Percentiles rank a stretch among this genome's conserved stretches.
Evolutionary conservation across 1,140 invertebrate species (phyloP).

Genomic region (Eriocheir sinensis): DNA sequence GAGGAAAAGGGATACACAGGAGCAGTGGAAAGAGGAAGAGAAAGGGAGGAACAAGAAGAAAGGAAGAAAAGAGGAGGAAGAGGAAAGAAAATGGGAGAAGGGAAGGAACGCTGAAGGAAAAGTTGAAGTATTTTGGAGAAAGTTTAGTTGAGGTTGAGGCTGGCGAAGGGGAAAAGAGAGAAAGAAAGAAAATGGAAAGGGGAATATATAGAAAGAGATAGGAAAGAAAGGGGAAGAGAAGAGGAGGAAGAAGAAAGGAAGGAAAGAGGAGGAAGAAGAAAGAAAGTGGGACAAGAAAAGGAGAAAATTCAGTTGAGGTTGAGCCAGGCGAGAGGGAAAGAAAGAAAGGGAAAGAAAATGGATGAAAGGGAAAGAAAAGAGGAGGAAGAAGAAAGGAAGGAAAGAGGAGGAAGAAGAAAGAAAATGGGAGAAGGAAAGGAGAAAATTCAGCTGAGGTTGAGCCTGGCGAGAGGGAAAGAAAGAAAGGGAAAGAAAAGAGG

Average conservation of each 20-base stretch:
- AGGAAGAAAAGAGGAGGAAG: not conserved
- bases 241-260: conserved; percentile 41
- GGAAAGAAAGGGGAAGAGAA: conserved; percentile 42
- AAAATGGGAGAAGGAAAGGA: not conserved
- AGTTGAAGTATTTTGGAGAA: not conserved
- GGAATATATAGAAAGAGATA: too few relatives aligned
- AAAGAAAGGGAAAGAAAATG: conserved; percentile 38
- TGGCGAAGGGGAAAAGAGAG: not conserved
- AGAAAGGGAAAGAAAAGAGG: not conserved
- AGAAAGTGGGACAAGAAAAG: not conserved
- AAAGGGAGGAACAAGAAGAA: not conserved
- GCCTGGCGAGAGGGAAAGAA: not conserved
- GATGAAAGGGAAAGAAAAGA: conserved; percentile 41
- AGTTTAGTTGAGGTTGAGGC: not conserved
- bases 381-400: not conserved
- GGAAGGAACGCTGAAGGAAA: not conserved
- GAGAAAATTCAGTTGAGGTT: not conserved
- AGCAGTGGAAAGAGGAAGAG: not conserved
- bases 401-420: not conserved
- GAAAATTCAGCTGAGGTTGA: not conserved
- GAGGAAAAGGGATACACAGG: not conserved
- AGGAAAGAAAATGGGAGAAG: not conserved
- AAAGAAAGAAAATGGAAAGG: not conserved
- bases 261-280: not conserved
- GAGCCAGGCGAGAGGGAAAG: not conserved